A percentile compares a stretch with the other conserved stretches of the same genome.
Evolutionary conservation across 2,113 vertebrate species (phyloP).

Genomic region (Albula glossodonta): DNA sequence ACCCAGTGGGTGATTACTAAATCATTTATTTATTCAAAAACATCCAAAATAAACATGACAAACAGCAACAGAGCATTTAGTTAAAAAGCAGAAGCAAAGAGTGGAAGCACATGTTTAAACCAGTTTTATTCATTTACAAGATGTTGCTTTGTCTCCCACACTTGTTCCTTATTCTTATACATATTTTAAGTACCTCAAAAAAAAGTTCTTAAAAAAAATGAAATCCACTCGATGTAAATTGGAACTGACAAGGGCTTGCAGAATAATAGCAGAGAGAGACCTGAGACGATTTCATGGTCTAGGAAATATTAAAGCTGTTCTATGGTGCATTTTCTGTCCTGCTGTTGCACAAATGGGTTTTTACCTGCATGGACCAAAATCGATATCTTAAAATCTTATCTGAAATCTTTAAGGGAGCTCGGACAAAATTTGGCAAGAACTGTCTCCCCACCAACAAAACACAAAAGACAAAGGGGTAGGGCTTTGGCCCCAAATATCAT

Average conservation of each 20-base stretch:
- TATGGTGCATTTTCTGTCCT: not conserved
- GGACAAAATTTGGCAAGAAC: not conserved
- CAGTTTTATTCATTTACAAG: not conserved
- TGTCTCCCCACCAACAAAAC: not conserved
- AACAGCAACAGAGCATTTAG: not conserved
- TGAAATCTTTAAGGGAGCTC: not conserved
- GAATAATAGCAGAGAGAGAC: not conserved
- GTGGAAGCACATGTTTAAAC: slow-evolving; percentile 9
- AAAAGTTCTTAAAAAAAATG: not conserved
- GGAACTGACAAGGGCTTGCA: not conserved
- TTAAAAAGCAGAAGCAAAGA: not conserved
- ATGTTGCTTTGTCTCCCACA: not conserved
- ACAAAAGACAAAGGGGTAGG: not conserved
- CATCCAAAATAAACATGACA: not conserved
- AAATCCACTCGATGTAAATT: not conserved
- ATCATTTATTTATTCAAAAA: slow-evolving; percentile 31
- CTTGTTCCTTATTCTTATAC: not conserved
- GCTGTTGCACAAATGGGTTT: not conserved
- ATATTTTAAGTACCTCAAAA: not conserved
- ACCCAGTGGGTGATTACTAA: not conserved
- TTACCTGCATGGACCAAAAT: not conserved
- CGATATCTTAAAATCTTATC: not conserved
- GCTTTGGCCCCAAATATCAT: not conserved
- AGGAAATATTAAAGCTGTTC: not conserved
- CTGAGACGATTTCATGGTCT: not conserved